Evolutionary conservation across 1,140 invertebrate genomes (phyloP).

Genomic region (Anoplolepis gracilipes): DNA sequence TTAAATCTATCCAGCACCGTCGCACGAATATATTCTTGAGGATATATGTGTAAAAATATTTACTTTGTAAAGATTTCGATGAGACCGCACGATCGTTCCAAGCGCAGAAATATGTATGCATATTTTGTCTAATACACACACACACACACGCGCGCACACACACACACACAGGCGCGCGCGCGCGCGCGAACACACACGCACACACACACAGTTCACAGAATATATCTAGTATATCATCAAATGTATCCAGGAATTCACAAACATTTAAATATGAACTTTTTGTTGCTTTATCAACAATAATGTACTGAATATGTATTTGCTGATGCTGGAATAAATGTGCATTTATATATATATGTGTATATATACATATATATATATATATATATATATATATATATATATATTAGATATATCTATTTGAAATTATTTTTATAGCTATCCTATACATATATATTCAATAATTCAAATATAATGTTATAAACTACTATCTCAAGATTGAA

Average conservation of each 20-base stretch:
- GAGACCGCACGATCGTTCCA: constrained; percentile 1
- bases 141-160: neutral
- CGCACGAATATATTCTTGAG: constrained; percentile 16
- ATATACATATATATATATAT: neutral
- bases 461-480: neutral
- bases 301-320: constrained; percentile 38
- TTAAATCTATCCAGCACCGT: constrained; percentile 9
- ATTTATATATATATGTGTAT: neutral
- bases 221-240: constrained; percentile 18
- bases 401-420: too few relatives aligned
- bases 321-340: constrained; percentile 50
- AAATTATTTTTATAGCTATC: constrained; percentile 4
- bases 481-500: too few relatives aligned
- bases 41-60: neutral
- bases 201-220: neutral
- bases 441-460: neutral
- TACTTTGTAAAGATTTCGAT: constrained; percentile 20
- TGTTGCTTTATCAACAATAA: constrained; percentile 12
- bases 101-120: neutral
- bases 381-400: constrained; percentile 4
- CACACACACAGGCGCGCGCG: neutral
- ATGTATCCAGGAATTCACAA: constrained; percentile 11
- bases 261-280: constrained; percentile 16
- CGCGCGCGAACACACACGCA: neutral
- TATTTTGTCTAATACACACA: constrained; percentile 15